These are phyloP conservation scores for Cryptosula pallasiana DNA, from an alignment of 2,888 invertebrate species.

Conservation along the genomic window DNA sequence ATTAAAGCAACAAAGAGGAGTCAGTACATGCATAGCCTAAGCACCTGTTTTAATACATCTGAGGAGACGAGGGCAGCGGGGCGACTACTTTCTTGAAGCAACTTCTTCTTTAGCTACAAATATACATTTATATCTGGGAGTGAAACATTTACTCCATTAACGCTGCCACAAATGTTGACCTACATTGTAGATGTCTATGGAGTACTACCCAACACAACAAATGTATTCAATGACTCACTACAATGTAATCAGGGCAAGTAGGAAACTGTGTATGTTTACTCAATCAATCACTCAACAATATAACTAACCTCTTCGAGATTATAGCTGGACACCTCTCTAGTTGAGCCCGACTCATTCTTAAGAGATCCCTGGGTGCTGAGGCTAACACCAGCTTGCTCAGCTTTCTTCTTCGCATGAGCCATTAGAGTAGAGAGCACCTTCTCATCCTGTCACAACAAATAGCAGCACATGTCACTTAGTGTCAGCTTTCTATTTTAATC, in stretches of 20 bases:
- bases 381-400: slow-evolving; percentile 11
- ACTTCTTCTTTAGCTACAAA: slow-evolving; percentile 10
- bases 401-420: slow-evolving; percentile 9
- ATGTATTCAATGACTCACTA: no score
- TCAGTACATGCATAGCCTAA: background rate
- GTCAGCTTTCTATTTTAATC: no score
- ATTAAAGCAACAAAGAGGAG: no score
- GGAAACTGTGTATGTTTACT: background rate
- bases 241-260: no score
- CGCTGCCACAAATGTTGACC: no score
- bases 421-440: background rate
- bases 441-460: slow-evolving; percentile 1
- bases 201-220: no score
- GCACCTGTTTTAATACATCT: slow-evolving; percentile 8
- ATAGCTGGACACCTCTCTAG: background rate
- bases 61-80: background rate
- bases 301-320: background rate
- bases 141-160: no score
- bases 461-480: no score
- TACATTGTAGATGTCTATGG: no score
- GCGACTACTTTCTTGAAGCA: background rate
- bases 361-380: background rate
- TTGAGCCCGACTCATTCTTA: background rate
- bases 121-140: no score
- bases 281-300: no score